Evolutionary conservation across 2,113 vertebrate species (phyloP).

Genomic region (Hydrochoerus hydrochaeris): DNA sequence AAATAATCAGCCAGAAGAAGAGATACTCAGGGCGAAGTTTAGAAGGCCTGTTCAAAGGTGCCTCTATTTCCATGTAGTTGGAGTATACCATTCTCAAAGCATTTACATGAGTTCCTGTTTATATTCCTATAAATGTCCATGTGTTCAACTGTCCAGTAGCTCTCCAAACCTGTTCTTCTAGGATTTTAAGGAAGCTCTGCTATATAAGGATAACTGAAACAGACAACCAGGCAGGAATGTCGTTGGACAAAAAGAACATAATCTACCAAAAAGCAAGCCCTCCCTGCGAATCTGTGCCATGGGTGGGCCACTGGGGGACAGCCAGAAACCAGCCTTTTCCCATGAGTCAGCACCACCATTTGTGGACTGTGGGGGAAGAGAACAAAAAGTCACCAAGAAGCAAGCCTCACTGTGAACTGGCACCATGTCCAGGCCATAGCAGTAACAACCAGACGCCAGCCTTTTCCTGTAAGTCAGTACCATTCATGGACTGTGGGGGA

Average conservation of each 20-base stretch:
- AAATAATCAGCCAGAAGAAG: background rate
- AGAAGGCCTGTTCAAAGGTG: background rate
- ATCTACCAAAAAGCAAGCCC: too few species aligned
- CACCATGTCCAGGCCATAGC: rapidly evolving
- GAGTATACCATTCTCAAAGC: background rate
- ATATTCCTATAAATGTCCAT: background rate
- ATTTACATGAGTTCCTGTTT: background rate
- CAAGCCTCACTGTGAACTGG: too few species aligned
- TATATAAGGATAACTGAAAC: background rate
- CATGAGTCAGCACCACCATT: too few species aligned
- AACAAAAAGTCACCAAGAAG: too few species aligned
- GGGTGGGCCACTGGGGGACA: too few species aligned
- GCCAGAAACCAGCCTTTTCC: too few species aligned
- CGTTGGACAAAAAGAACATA: background rate
- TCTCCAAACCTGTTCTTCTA: background rate
- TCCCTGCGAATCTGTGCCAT: too few species aligned
- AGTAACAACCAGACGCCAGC: too few species aligned
- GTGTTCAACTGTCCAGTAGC: background rate
- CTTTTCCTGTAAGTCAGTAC: too few species aligned
- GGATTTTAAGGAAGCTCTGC: background rate
- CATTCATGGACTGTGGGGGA: too few species aligned
- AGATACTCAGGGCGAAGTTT: background rate
- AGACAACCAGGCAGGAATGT: background rate
- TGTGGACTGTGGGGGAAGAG: too few species aligned
- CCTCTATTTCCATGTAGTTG: background rate